Percentiles rank a stretch among this genome's conserved stretches.
Evolutionary conservation across 2,888 invertebrate genomes (phyloP).

Genomic region (Euphydryas editha): DNA sequence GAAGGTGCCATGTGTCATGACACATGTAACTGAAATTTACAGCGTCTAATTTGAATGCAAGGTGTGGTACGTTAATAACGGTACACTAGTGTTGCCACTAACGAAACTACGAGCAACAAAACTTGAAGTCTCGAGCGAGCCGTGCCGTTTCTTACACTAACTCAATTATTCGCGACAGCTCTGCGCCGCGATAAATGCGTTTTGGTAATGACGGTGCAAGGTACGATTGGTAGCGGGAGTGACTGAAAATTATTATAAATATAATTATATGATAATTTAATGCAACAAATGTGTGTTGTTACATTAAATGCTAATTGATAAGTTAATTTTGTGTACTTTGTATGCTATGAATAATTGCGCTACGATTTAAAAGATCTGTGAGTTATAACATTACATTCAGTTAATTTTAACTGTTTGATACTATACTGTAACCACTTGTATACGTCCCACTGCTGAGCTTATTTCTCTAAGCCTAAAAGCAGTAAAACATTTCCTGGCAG

Average conservation of each 20-base stretch:
- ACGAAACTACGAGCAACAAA: conserved; percentile 42
- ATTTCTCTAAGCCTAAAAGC: no score
- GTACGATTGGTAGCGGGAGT: conserved; percentile 33
- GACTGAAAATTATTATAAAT: not conserved
- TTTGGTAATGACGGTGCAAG: conserved; percentile 46
- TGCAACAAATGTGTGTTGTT: no score
- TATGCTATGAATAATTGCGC: no score
- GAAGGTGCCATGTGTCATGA: conserved; percentile 3
- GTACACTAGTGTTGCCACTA: conserved; percentile 23
- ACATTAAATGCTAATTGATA: no score
- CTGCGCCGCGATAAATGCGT: conserved; percentile 71
- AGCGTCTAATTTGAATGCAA: conserved; percentile 35
- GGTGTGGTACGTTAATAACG: conserved; percentile 42
- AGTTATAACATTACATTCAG: no score
- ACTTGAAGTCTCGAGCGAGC: conserved; percentile 66
- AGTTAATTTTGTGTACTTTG: no score
- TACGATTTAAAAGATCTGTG: no score
- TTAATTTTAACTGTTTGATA: no score
- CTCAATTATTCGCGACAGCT: conserved; percentile 78
- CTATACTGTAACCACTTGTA: no score
- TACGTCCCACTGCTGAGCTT: no score
- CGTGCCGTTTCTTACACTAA: conserved; percentile 70
- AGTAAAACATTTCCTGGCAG: no score
- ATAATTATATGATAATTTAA: no score
- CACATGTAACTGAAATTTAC: conserved; percentile 16